phyloP scores from a whole-genome alignment of 2,113 vertebrate species.

The Corvus moneduloides region DNA sequence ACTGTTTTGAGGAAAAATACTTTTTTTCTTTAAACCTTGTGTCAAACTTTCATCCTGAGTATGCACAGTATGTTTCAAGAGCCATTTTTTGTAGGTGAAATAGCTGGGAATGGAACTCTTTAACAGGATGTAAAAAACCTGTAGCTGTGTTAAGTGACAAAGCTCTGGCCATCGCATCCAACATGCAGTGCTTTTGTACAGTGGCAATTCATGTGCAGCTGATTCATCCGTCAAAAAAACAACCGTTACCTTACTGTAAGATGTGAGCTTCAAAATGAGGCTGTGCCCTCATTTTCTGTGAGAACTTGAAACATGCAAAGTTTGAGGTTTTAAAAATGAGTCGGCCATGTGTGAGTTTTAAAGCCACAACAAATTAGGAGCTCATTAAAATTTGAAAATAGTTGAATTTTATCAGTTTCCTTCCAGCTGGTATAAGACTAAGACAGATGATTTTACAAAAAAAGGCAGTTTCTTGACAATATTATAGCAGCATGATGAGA shows the following conservation, averaged over 20 bases:
- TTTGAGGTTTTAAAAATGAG: slow-evolving; percentile 35
- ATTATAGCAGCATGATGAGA: background rate
- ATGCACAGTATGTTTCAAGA: background rate
- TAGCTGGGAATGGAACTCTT: background rate
- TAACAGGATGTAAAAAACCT: background rate
- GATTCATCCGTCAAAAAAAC: background rate
- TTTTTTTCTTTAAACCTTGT: background rate
- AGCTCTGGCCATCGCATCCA: background rate
- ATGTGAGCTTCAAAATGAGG: slow-evolving; percentile 12
- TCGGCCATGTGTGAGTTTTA: background rate
- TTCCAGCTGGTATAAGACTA: background rate
- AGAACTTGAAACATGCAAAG: slow-evolving; percentile 13
- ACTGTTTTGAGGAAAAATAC: background rate
- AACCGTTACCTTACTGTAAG: background rate
- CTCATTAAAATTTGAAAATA: slow-evolving; percentile 23
- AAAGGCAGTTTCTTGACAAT: background rate
- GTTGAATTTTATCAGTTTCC: background rate
- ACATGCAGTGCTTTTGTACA: background rate
- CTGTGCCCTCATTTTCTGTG: slow-evolving; percentile 26
- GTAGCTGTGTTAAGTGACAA: background rate
- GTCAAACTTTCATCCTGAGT: background rate
- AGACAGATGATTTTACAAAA: background rate
- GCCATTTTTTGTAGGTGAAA: background rate
- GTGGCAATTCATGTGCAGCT: background rate
- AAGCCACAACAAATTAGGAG: background rate